A percentile compares a stretch with the other conserved stretches of the same genome.
phyloP scores from a whole-genome alignment of 1,140 invertebrate species.

The Papilio xuthus region DNA sequence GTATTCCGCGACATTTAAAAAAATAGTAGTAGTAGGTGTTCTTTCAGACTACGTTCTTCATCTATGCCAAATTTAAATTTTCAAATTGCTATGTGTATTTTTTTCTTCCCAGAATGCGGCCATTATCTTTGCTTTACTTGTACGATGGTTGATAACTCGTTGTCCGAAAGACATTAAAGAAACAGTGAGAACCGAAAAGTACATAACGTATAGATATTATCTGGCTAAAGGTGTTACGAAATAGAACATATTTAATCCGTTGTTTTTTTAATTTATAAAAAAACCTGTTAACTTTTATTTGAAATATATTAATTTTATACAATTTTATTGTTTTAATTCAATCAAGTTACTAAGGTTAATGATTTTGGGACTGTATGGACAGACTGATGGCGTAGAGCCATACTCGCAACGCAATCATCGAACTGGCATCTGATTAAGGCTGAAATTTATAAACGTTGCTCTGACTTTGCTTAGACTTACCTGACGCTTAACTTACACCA shows the following conservation, averaged over 20 bases:
- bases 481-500: too few relatives aligned
- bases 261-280: background rate
- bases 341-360: too few relatives aligned
- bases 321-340: too few relatives aligned
- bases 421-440: too few relatives aligned
- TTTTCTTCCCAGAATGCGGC: background rate
- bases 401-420: too few relatives aligned
- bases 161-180: slow-evolving; percentile 20
- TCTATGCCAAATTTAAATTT: too few relatives aligned
- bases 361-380: too few relatives aligned
- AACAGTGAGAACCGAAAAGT: slow-evolving; percentile 1
- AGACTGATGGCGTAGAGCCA: too few relatives aligned
- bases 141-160: slow-evolving; percentile 14
- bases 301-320: background rate
- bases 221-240: slow-evolving; percentile 2
- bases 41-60: too few relatives aligned
- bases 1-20: background rate
- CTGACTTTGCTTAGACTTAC: too few relatives aligned
- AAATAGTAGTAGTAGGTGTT: too few relatives aligned
- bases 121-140: slow-evolving; percentile 1
- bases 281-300: background rate
- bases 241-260: background rate
- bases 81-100: background rate
- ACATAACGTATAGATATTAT: slow-evolving; percentile 22
- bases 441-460: too few relatives aligned